Conservation (phyloP, 2,797 vertebrate genomes). For the Pipistrellus nathusii region DNA sequence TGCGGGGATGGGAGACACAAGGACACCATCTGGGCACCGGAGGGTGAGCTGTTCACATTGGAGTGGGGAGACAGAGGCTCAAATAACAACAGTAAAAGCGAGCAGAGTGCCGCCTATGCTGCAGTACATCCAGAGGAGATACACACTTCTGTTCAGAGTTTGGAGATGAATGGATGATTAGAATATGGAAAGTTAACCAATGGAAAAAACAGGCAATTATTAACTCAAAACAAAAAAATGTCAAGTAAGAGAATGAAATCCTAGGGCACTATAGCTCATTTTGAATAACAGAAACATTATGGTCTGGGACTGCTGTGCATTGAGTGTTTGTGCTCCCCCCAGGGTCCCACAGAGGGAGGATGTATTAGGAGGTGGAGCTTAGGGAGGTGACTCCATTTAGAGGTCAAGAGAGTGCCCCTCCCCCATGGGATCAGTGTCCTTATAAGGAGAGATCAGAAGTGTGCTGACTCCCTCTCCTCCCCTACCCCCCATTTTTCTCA, state of each 20-base stretch:
- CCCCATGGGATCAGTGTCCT: neutral
- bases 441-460: neutral
- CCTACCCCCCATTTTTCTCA: rapidly evolving
- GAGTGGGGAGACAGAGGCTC: neutral
- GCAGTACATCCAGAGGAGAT: neutral
- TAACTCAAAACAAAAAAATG: neutral
- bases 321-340: neutral
- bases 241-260: neutral
- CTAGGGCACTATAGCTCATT: neutral
- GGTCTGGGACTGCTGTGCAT: neutral
- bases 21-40: neutral
- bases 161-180: neutral
- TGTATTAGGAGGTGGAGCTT: neutral
- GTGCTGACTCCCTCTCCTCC: neutral
- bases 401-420: neutral
- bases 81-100: no score
- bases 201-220: neutral
- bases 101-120: neutral
- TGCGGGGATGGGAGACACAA: neutral
- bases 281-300: neutral
- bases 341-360: rapidly evolving
- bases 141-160: neutral
- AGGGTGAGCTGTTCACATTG: neutral
- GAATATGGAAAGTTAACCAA: neutral
- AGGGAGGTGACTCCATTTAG: neutral